These are phyloP conservation scores for Thera obeliscata DNA, from an alignment of 2,888 invertebrate species.

Conservation along the genomic window DNA sequence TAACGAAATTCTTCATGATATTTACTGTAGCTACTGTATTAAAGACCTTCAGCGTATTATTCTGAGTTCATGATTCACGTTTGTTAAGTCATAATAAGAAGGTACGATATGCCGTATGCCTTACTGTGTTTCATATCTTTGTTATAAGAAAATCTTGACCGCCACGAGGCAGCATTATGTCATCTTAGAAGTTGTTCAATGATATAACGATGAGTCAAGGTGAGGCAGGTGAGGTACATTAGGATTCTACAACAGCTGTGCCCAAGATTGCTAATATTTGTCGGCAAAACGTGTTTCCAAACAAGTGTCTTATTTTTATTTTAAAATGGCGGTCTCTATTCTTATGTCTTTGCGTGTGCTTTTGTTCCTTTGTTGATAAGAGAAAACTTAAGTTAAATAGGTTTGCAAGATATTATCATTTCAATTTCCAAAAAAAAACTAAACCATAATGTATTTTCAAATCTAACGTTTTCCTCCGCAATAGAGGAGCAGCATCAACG, in stretches of 20 bases:
- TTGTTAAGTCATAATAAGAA: background rate
- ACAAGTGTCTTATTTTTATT: background rate
- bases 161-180: conserved; percentile 44
- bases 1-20: conserved; percentile 16
- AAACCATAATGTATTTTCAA: background rate
- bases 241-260: background rate
- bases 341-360: background rate
- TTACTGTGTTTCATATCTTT: conserved; percentile 17
- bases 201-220: conserved; percentile 58
- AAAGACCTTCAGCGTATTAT: conserved; percentile 7
- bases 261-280: conserved; percentile 4
- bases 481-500: conserved; percentile 3
- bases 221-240: conserved; percentile 43
- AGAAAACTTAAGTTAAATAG: background rate
- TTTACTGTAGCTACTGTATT: background rate
- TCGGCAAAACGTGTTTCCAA: conserved; percentile 5
- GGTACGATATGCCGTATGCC: background rate
- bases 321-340: background rate
- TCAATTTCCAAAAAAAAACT: background rate
- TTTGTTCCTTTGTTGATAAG: background rate
- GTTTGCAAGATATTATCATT: background rate
- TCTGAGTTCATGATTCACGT: conserved; percentile 9
- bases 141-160: conserved; percentile 22
- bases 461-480: background rate
- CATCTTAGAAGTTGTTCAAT: conserved; percentile 42